Evolutionary conservation across 2,797 vertebrate species (phyloP), one percentile per base, ranked within the genome.

Genomic region (Thunnus albacares): DNA sequence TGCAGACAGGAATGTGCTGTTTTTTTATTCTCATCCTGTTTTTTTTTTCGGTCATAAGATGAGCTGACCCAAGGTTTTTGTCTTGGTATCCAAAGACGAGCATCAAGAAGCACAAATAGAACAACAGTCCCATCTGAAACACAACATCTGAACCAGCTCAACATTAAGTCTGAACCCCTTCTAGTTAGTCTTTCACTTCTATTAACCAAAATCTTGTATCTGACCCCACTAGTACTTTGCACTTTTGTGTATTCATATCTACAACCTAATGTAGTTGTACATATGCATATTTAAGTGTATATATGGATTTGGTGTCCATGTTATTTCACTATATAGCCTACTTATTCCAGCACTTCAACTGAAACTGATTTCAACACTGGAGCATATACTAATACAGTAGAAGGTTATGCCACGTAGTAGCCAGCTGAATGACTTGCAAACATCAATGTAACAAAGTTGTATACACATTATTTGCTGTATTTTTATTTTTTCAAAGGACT

Each of bases 201-300:
- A 11, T 43, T 22, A 82, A 89, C 71, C 77, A 75, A 85, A 83
- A 82, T 81, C 17, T 67, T 28, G 12, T 33, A 69, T 78, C 53
- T 61, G 20, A 65, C 47, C 61, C 80, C 52, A 30, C 33, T 52
- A 61, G 49, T 86, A 77, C 49, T 81, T 38, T 87, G 82, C 85
- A 89, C 87, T 87, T 87, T 86, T 71, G 57, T 87, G 58, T 89
- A 79, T 86, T 89, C 82, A 87, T 79, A 87, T 79, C 57, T 88
- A 85, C 67, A 81, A 67, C 66, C 68, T 60, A 51, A 71, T 71
- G 63, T 86, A 82, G 71, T 86, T 89, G 90, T 91, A 87, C 62
- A 93, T 88, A 87, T 74, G 76, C 86, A 90, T 83, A 90, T 87
- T 78, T 73, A 68, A 51, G 41, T 83, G 68, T 89, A 78, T 70